Conservation (phyloP, 2,113 vertebrate species). For the Terrapene triunguis region DNA sequence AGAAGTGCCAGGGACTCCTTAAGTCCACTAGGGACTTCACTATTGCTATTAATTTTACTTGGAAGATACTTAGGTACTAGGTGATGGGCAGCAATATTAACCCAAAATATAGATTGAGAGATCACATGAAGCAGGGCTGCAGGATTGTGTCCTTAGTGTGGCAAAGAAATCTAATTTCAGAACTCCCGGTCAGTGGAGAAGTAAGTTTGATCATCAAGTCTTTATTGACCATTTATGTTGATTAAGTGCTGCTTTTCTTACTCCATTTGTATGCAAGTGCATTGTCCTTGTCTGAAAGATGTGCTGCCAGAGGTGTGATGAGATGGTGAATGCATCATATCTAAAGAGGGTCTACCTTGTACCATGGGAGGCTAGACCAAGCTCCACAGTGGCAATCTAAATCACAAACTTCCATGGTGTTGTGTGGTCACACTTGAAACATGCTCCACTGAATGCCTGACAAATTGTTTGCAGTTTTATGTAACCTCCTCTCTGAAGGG, state of each 20-base stretch:
- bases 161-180: not conserved
- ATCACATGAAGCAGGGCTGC: not conserved
- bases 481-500: not conserved
- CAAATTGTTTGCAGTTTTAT: not conserved
- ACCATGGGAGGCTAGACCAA: not conserved
- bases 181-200: not conserved
- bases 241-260: not conserved
- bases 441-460: not conserved
- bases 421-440: not conserved
- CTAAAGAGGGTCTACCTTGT: not conserved
- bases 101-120: not conserved
- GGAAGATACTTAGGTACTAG: not conserved
- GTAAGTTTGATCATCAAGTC: not conserved
- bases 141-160: not conserved
- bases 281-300: not conserved
- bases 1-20: not conserved
- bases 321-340: not conserved
- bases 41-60: not conserved
- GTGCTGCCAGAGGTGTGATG: not conserved
- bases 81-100: not conserved
- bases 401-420: not conserved
- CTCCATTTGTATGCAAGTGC: not conserved
- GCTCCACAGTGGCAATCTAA: not conserved
- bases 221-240: not conserved
- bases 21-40: not conserved